phyloP scores from a whole-genome alignment of 2,113 vertebrate species.

The Bubo scandiacus region DNA sequence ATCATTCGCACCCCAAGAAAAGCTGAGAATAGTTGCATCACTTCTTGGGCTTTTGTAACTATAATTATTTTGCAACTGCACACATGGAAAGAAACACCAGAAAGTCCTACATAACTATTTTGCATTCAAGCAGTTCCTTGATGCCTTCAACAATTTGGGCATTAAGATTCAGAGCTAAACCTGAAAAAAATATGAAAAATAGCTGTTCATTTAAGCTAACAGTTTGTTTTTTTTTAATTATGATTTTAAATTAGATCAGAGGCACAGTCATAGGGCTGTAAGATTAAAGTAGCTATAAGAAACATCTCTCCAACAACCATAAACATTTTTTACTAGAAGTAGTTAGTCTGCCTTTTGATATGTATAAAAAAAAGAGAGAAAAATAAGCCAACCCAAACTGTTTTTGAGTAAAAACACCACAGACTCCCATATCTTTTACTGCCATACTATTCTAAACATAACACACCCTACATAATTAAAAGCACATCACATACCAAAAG shows the following conservation, averaged over 20 bases:
- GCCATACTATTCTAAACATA: not conserved
- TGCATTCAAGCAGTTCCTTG: not conserved
- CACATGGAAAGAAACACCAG: not conserved
- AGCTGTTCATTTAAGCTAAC: not conserved
- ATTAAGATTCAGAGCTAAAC: not conserved
- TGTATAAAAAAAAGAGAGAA: not conserved
- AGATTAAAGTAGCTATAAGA: not conserved
- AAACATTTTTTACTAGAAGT: not conserved
- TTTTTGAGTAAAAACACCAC: not conserved
- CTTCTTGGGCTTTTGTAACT: not conserved
- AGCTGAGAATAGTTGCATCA: not conserved
- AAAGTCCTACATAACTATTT: not conserved
- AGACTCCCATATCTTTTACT: not conserved
- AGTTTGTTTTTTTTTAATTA: not conserved
- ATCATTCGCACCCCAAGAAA: not conserved
- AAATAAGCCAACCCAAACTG: not conserved
- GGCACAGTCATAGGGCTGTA: rapidly evolving
- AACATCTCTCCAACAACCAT: not conserved
- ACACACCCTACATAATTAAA: not conserved
- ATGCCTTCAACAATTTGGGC: not conserved
- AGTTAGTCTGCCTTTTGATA: not conserved
- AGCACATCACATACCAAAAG: not conserved
- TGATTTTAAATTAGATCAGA: not conserved
- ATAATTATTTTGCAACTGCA: not conserved
- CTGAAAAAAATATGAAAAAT: not conserved